Percentiles rank a stretch among this genome's conserved stretches.
phyloP scores from a whole-genome alignment of 2,797 vertebrate genomes.

The Macropus fuliginosus region DNA sequence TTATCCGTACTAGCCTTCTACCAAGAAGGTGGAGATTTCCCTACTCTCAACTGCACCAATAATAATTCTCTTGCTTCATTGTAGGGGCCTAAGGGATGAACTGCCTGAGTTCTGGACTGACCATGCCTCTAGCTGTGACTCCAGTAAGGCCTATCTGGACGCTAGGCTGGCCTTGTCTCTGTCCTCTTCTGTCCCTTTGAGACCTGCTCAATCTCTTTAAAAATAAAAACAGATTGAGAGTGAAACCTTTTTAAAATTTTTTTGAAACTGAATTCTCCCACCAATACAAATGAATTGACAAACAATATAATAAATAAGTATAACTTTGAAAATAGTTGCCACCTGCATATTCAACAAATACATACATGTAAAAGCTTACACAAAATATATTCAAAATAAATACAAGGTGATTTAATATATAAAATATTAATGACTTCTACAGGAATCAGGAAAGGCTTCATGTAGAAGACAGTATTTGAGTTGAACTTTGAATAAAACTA shows the following conservation, averaged over 20 bases:
- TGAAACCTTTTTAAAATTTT: too few relatives aligned
- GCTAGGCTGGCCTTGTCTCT: too few relatives aligned
- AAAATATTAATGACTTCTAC: neutral
- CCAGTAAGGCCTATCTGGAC: too few relatives aligned
- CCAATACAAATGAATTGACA: neutral
- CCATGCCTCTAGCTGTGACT: too few relatives aligned
- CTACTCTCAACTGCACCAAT: neutral
- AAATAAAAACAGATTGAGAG: too few relatives aligned
- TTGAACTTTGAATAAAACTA: neutral
- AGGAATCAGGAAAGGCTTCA: neutral
- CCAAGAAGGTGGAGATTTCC: constrained; percentile 5
- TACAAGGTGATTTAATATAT: constrained; percentile 17
- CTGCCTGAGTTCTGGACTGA: too few relatives aligned
- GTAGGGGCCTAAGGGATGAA: neutral
- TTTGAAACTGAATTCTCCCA: constrained; percentile 20
- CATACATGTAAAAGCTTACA: too few relatives aligned
- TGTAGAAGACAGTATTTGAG: neutral
- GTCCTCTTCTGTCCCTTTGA: too few relatives aligned
- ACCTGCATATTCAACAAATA: neutral
- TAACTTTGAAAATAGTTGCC: constrained; percentile 2
- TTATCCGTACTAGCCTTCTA: constrained; percentile 18
- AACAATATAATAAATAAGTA: neutral
- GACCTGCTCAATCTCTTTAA: too few relatives aligned
- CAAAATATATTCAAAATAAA: constrained; percentile 30
- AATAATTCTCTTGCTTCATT: neutral